These are phyloP conservation scores for Syncerus caffer DNA, from an alignment of 2,797 vertebrate species.

Conservation along the genomic window DNA sequence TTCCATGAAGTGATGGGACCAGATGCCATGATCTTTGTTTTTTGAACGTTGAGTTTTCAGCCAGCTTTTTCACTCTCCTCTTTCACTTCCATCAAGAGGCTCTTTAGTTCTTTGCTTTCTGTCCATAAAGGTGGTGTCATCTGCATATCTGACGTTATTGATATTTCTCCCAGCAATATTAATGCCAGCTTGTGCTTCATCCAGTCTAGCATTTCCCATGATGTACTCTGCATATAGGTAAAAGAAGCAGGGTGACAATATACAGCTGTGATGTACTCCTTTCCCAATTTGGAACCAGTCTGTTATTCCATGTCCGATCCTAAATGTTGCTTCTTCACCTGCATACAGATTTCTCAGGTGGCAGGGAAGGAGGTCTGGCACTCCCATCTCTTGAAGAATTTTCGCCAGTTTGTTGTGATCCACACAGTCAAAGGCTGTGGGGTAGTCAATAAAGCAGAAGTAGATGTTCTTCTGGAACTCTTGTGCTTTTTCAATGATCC, in stretches of 20 bases:
- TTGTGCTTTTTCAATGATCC: background rate
- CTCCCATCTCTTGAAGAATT: background rate
- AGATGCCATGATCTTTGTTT: background rate
- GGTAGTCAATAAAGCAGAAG: background rate
- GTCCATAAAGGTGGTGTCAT: background rate
- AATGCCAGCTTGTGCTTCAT: background rate
- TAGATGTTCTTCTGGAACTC: background rate
- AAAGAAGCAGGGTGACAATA: background rate
- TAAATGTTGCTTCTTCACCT: background rate
- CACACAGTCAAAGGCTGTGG: background rate
- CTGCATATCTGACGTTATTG: background rate
- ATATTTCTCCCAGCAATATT: background rate
- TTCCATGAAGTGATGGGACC: background rate
- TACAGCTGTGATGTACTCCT: background rate
- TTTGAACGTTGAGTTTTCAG: background rate
- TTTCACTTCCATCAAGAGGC: background rate
- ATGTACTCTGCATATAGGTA: background rate
- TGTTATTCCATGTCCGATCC: background rate
- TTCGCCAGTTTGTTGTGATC: background rate
- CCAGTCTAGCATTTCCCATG: background rate
- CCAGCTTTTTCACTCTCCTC: background rate
- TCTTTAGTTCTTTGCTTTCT: background rate
- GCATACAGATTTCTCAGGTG: background rate
- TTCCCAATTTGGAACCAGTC: background rate
- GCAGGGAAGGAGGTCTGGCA: background rate